phyloP scores from a whole-genome alignment of 2,888 invertebrate genomes.

The Xanthostigma xanthostigma region DNA sequence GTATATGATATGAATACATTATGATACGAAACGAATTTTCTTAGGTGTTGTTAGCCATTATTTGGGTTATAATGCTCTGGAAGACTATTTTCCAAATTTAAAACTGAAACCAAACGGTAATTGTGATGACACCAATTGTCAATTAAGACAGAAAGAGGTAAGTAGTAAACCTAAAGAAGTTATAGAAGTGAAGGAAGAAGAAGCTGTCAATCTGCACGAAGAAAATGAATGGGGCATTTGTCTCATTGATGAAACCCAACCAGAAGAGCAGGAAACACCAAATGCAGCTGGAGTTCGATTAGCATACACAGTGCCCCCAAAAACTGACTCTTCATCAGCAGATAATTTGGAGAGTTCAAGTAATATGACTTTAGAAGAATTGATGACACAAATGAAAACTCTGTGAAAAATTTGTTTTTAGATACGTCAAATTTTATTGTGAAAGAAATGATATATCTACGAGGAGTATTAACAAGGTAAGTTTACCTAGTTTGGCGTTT shows the following conservation, averaged over 20 bases:
- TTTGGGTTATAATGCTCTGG: constrained; percentile 90
- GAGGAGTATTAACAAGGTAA: too few species aligned
- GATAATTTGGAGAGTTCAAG: constrained; percentile 32
- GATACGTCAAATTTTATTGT: too few species aligned
- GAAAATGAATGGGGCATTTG: constrained; percentile 85
- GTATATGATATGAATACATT: too few species aligned
- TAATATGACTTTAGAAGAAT: constrained; percentile 65
- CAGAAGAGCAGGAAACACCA: constrained; percentile 22
- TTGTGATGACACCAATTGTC: constrained; percentile 76
- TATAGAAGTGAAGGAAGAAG: constrained; percentile 37
- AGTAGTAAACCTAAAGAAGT: constrained; percentile 38
- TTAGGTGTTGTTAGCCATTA: constrained; percentile 63
- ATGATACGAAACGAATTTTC: neutral
- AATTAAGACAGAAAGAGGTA: constrained; percentile 48
- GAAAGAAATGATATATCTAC: too few species aligned
- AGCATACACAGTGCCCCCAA: constrained; percentile 55
- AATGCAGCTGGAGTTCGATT: constrained; percentile 39
- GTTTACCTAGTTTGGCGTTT: too few species aligned
- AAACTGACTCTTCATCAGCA: constrained; percentile 27
- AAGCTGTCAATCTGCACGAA: constrained; percentile 46
- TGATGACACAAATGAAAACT: constrained; percentile 85
- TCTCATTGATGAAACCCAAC: constrained; percentile 57
- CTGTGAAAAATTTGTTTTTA: constrained; percentile 37
- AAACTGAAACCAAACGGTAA: constrained; percentile 76
- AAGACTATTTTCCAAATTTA: constrained; percentile 95